Evolutionary conservation across 2,888 invertebrate species (phyloP).

Genomic region (Spilosoma lubricipeda): DNA sequence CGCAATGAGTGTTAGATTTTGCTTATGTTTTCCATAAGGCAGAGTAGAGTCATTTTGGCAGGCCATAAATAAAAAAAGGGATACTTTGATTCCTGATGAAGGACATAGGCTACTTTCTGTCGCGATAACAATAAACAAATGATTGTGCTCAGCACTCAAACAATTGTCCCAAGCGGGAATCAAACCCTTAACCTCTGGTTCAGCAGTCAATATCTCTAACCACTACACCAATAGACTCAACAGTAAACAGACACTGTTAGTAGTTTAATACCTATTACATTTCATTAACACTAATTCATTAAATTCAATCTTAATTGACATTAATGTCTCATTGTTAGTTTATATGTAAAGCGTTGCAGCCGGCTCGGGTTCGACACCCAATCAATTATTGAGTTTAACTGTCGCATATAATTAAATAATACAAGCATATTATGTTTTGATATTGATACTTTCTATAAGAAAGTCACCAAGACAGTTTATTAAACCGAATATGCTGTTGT

Average conservation of each 20-base stretch:
- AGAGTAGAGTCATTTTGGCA: no score
- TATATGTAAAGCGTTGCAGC: conserved; percentile 6
- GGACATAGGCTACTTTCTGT: no score
- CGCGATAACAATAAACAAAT: no score
- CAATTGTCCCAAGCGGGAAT: not conserved
- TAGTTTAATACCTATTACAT: not conserved
- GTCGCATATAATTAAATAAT: conserved; percentile 18
- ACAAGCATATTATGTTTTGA: conserved; percentile 17
- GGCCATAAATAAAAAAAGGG: no score
- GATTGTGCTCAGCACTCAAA: not conserved
- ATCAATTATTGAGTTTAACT: conserved; percentile 22
- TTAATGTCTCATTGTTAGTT: conserved; percentile 18
- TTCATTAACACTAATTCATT: conserved; percentile 8
- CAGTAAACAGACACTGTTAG: not conserved
- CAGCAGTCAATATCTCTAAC: not conserved
- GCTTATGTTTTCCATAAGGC: no score
- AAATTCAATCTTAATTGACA: conserved; percentile 13
- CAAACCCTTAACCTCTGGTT: not conserved
- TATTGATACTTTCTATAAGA: conserved; percentile 14
- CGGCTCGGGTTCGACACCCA: conserved; percentile 10
- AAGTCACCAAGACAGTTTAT: not conserved
- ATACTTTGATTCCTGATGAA: no score
- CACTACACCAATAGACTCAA: not conserved
- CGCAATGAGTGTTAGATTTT: no score
- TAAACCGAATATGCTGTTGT: no score